Evolutionary conservation across 2,888 invertebrate genomes (phyloP).

Genomic region (Cataglyphis livida): DNA sequence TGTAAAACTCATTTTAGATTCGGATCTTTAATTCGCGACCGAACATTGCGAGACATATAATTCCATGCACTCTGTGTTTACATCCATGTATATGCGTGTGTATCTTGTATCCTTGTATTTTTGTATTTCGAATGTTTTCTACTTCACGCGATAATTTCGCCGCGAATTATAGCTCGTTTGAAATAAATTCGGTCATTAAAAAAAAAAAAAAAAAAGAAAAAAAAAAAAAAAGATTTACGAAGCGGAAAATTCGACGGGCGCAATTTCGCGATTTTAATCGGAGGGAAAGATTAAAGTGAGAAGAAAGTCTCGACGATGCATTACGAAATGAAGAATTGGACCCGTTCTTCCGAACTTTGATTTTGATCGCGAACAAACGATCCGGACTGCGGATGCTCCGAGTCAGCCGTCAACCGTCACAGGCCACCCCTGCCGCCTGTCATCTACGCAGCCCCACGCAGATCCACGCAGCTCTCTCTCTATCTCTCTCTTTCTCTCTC

Average conservation of each 20-base stretch:
- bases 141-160: neutral
- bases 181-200: neutral
- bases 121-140: neutral
- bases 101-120: neutral
- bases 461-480: constrained; percentile 48
- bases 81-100: too few species aligned
- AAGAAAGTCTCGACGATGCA: neutral
- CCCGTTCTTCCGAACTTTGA: neutral
- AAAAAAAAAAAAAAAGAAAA: neutral
- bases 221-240: neutral
- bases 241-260: neutral
- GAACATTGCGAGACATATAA: neutral
- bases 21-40: neutral
- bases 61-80: neutral
- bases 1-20: neutral
- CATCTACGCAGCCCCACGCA: constrained; percentile 52
- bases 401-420: constrained; percentile 33
- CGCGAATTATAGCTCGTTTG: neutral
- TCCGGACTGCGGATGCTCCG: constrained; percentile 31
- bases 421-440: constrained; percentile 35
- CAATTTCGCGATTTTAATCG: neutral
- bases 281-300: neutral
- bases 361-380: constrained; percentile 19
- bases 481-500: neutral
- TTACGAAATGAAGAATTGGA: neutral